Base-by-base conservation (phyloP, 2,888 invertebrate genomes). In the Aquatica leii region DNA sequence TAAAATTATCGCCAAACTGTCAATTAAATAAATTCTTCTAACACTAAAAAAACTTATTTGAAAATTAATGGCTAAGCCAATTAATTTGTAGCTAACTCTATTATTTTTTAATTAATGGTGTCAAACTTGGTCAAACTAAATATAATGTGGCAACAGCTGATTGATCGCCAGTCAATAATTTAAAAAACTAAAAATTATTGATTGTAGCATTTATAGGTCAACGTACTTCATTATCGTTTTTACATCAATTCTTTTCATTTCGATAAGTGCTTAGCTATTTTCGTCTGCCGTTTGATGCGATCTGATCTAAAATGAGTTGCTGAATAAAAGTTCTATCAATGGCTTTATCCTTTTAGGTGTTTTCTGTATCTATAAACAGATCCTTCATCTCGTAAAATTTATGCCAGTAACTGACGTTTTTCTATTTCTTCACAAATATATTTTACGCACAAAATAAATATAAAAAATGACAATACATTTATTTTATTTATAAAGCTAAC, bases 331-430 rank as follows among this genome's bases (percentile, higher is more conserved):
- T 37, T n/a, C 37, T 11, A 37, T 37, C 37, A 37, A 37, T 37
- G 37, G 37, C 37, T 37, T 37, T 37, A 37, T 37, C 37, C n/a
- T 37, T 37, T 37, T 37, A n/a, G 37, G 37, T 37, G 37, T 37
- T 37, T 37, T n/a, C 37, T 37, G 37, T 37, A 37, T 37, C 37
- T 37, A 37, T 37, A 37, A 37, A 37, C 37, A 37, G 37, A 37
- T 37, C 37, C 37, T 37, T 37, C 37, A 37, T 37, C 37, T 37
- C 37, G 37, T 37, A 37, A 37, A 37, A 37, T 37, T 37, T 37
- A 9, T 24, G 24, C 24, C 6, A 24, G 4, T 24, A 6, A 24
- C 37, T 3, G 12, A 37, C 37, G 37, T 37, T 37, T 37, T 12
- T 11, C 11, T 37, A 37, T 37, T 37, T 37, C 24, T 6, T 24